Percentiles rank a stretch among this genome's conserved stretches.
Evolutionary conservation across 1,140 invertebrate genomes (phyloP).

Genomic region (Leptonema lineaticorne): DNA sequence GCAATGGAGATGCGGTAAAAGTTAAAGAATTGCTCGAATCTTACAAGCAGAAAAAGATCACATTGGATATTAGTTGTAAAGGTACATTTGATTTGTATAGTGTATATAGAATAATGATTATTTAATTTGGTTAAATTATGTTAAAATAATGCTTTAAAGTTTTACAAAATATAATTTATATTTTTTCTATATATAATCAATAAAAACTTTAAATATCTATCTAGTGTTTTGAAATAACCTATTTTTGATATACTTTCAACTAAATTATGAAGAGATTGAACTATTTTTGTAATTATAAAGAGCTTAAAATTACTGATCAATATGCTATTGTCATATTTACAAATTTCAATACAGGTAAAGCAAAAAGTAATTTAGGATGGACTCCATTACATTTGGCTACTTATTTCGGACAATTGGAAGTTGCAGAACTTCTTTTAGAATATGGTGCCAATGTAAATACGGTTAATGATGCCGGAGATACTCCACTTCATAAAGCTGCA

Average conservation of each 20-base stretch:
- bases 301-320: too few species aligned
- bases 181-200: neutral
- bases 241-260: neutral
- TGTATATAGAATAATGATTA: neutral
- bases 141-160: too few species aligned
- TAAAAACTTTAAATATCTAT: neutral
- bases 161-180: too few species aligned
- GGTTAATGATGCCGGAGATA: conserved; percentile 52
- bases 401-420: conserved; percentile 52
- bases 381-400: conserved; percentile 56
- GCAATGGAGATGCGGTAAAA: conserved; percentile 51
- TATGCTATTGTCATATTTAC: neutral
- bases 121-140: too few species aligned
- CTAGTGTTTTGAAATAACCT: too few species aligned
- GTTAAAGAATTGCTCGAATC: conserved; percentile 51
- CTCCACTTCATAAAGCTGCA: conserved; percentile 55
- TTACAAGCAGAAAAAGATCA: conserved; percentile 47
- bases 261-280: conserved; percentile 15
- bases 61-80: conserved; percentile 55
- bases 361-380: conserved; percentile 55
- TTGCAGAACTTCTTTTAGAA: conserved; percentile 51
- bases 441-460: conserved; percentile 53
- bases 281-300: too few species aligned
- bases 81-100: conserved; percentile 43
- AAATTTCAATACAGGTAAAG: conserved; percentile 47